Percentiles rank a stretch among this genome's conserved stretches.
These are phyloP conservation scores for Augochlorella aurata DNA, from an alignment of 2,888 invertebrate species.

Conservation along the genomic window DNA sequence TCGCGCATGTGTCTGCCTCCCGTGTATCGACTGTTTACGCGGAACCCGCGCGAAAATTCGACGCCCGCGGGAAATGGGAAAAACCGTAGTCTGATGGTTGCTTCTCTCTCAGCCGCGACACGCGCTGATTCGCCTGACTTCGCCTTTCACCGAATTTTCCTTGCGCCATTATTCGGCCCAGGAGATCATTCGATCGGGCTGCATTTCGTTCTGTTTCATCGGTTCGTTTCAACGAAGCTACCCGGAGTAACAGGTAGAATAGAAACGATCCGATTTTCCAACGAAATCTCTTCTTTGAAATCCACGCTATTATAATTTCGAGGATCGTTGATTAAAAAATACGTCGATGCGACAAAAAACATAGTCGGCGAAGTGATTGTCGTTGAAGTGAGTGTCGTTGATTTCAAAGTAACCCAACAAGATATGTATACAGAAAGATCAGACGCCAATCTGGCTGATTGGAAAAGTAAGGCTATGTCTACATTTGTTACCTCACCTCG, in stretches of 20 bases:
- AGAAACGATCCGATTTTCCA: neutral
- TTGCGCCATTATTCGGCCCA: neutral
- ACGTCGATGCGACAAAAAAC: too few species aligned
- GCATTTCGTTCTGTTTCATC: neutral
- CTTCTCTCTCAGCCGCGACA: slow-evolving; percentile 3
- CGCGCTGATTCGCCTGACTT: neutral
- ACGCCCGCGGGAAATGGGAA: neutral
- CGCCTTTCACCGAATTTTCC: neutral
- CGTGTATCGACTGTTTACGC: neutral
- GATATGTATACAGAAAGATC: too few species aligned
- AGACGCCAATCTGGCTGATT: too few species aligned
- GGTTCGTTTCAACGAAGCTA: neutral
- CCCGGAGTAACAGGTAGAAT: neutral
- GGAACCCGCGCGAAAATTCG: slow-evolving; percentile 28
- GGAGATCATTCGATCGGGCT: neutral
- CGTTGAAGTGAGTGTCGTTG: too few species aligned
- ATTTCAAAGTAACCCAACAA: too few species aligned
- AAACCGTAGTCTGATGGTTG: neutral
- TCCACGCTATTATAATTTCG: too few species aligned
- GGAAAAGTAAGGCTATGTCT: too few species aligned
- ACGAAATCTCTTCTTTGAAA: neutral
- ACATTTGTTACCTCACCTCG: too few species aligned
- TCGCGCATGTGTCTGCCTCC: slow-evolving; percentile 15
- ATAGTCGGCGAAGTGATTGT: too few species aligned
- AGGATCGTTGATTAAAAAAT: too few species aligned